A percentile compares a stretch with the other conserved stretches of the same genome.
phyloP scores from a whole-genome alignment of 2,797 vertebrate genomes.

The Lagorchestes hirsutus region DNA sequence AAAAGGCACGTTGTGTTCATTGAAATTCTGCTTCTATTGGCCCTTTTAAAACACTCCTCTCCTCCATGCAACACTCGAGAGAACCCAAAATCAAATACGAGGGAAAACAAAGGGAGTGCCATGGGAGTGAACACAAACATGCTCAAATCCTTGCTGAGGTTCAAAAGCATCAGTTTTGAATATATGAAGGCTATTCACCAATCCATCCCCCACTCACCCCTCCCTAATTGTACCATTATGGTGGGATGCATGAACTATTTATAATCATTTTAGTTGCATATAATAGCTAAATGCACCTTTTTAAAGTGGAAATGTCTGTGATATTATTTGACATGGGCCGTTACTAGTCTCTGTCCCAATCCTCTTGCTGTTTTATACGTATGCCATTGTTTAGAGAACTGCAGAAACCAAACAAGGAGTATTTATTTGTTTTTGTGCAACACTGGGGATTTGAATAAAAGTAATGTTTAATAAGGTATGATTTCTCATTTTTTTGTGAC shows the following conservation, averaged over 20 bases:
- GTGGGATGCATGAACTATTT: neutral
- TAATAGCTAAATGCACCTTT: neutral
- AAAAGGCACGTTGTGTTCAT: neutral
- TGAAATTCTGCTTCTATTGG: slow-evolving; percentile 50
- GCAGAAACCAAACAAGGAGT: neutral
- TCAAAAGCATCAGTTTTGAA: slow-evolving; percentile 29
- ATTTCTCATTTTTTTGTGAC: slow-evolving; percentile 51
- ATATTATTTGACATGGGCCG: slow-evolving; percentile 6
- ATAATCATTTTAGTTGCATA: slow-evolving; percentile 13
- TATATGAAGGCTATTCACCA: slow-evolving; percentile 49
- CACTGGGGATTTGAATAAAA: slow-evolving; percentile 27
- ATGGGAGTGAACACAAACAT: slow-evolving; percentile 41
- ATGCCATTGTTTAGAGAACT: slow-evolving; percentile 39
- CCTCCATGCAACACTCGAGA: slow-evolving; percentile 30
- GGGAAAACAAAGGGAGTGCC: slow-evolving; percentile 31
- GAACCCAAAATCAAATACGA: slow-evolving; percentile 62
- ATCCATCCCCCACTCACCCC: neutral
- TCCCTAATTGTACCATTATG: slow-evolving; percentile 22
- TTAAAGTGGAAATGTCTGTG: slow-evolving; percentile 45
- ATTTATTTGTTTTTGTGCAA: slow-evolving; percentile 28
- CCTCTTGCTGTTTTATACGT: slow-evolving; percentile 34
- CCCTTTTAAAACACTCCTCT: slow-evolving; percentile 53
- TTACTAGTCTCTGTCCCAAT: neutral
- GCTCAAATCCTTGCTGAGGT: slow-evolving; percentile 29
- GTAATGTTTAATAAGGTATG: slow-evolving; percentile 2